These are phyloP conservation scores for Ciconia nigra DNA, from an alignment of 2,797 vertebrate genomes.

Conservation along the genomic window DNA sequence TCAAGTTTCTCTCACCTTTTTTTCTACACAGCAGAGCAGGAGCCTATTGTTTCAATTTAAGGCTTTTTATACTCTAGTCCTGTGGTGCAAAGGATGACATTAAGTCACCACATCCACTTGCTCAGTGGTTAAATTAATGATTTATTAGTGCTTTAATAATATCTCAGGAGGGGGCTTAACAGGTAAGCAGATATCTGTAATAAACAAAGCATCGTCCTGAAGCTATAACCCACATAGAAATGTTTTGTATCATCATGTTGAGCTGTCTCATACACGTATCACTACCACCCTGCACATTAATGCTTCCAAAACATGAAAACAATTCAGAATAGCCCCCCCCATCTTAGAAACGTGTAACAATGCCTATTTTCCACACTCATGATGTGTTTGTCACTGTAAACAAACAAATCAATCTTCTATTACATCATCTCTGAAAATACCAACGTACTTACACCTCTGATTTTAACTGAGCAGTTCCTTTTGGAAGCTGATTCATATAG, in stretches of 20 bases:
- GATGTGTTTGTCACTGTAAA: background rate
- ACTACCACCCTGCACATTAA: background rate
- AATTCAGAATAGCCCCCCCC: background rate
- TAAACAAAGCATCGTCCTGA: background rate
- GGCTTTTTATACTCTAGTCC: background rate
- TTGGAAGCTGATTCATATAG: constrained; percentile 91
- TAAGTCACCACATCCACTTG: background rate
- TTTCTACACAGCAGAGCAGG: background rate
- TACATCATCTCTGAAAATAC: background rate
- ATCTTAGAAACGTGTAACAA: accelerated
- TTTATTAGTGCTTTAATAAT: background rate
- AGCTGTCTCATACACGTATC: background rate
- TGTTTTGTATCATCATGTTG: accelerated
- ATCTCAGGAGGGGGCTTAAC: background rate
- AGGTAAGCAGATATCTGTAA: background rate
- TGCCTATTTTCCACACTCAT: background rate
- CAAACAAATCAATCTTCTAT: background rate
- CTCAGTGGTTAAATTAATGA: background rate
- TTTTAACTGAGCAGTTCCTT: constrained; percentile 87
- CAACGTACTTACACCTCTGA: constrained; percentile 79
- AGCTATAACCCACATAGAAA: accelerated
- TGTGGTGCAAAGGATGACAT: background rate
- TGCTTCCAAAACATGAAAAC: background rate
- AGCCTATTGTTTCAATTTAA: background rate
- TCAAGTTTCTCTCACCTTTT: background rate